Evolutionary conservation across 2,797 vertebrate species (phyloP).

Genomic region (Melanogrammus aeglefinus): DNA sequence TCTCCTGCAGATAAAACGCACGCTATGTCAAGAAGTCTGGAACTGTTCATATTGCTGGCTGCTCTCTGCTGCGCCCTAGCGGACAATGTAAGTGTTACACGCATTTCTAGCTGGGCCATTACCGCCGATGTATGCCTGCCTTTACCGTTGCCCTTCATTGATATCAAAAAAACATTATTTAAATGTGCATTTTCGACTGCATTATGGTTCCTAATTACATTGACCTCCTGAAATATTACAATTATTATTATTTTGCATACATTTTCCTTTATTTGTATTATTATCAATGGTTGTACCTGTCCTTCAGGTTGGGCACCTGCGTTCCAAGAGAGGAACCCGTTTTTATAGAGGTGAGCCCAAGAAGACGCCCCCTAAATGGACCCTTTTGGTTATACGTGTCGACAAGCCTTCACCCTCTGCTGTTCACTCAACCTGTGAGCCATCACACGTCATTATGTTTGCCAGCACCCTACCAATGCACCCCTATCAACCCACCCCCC

Average conservation of each 20-base stretch:
- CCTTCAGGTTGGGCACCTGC: slow-evolving; percentile 57
- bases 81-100: slow-evolving; percentile 61
- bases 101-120: background rate
- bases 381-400: slow-evolving; percentile 64
- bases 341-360: slow-evolving; percentile 71
- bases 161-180: background rate
- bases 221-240: background rate
- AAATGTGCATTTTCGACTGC: background rate
- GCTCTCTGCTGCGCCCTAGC: slow-evolving; percentile 64
- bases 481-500: background rate
- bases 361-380: slow-evolving; percentile 54
- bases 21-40: slow-evolving; percentile 51
- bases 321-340: slow-evolving; percentile 70
- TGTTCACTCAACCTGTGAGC: slow-evolving; percentile 56
- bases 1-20: background rate
- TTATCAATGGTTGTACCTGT: background rate
- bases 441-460: slow-evolving; percentile 38
- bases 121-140: background rate
- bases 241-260: background rate
- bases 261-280: too few relatives aligned
- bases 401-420: slow-evolving; percentile 64
- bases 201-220: background rate
- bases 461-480: slow-evolving; percentile 18
- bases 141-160: background rate
- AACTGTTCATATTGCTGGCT: slow-evolving; percentile 48